Base-by-base conservation (phyloP, 2,113 vertebrate species). In the Apteryx owenii region DNA sequence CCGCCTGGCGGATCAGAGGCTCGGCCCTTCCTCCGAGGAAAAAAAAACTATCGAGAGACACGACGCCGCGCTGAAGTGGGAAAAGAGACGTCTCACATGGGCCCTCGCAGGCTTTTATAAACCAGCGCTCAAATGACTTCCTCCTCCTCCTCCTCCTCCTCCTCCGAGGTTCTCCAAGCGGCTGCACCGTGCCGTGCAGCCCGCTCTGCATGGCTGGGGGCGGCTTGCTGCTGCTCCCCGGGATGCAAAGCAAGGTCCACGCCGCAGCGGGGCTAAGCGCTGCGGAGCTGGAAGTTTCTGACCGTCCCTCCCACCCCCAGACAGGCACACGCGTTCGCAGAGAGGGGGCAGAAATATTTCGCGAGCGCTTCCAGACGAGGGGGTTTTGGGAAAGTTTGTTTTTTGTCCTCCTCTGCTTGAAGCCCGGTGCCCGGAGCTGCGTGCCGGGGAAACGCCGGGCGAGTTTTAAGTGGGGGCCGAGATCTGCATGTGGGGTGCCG, bases 291-390 rank as follows among this genome's bases (percentile, higher is more conserved):
- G 25, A 61, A 11, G 25, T 10, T 71, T 69, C 91, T 2, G 2
- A 50, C 54, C 50, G 56, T 7, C 68, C n/a, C 44, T 72, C 93
- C 61, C 79, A 40, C 56, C 40, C 8, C 78, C 12, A 0, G 2
- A 18, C 11, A 9, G 0, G 0, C 2, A 3, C 50, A 71, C 61
- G 13, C 0, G 0, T 2, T 4, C 11, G 38, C 64, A 42, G n/a
- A 89, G 29, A 86, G 29, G 18, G 53, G 36, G 64, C n/a, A 65
- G 46, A 48, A 61, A 15, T 5, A 2, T 36, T 28, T 51, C 19
- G 7, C n/a, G 8, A 33, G 54, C 0, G n/a, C 25, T 56, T 40
- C 2, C 3, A 3, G 28, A 25, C 75, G n/a, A 36, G 51, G 85
- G 33, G 73, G 6, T 26, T n/a, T 65, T 31, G 0, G 3, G 71